phyloP scores from a whole-genome alignment of 2,113 vertebrate species.

The Colistium nudipinnis region DNA sequence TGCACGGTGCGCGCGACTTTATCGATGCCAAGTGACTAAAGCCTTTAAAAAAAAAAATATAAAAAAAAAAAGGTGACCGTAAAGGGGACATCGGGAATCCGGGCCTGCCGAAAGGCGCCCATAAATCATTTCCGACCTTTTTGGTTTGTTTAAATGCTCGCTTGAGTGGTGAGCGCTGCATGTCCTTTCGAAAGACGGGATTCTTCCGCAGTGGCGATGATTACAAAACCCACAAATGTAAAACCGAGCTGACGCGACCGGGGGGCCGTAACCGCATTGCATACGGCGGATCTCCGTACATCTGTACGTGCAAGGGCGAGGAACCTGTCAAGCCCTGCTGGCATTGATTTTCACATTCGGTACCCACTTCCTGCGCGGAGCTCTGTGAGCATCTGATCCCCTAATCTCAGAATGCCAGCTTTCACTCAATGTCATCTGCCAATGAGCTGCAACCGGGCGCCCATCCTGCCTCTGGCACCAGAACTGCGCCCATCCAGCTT shows the following conservation, averaged over 20 bases:
- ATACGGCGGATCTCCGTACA: conserved; percentile 51
- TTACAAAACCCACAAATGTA: conserved; percentile 11
- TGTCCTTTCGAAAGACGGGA: conserved; percentile 28
- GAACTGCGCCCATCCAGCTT: conserved; percentile 75
- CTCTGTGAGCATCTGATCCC: conserved; percentile 76
- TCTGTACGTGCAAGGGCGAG: conserved; percentile 60
- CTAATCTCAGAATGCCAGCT: conserved; percentile 79
- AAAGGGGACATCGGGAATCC: conserved; percentile 58
- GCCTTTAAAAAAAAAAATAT: no score
- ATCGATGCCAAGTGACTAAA: no score
- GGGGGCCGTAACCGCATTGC: conserved; percentile 45
- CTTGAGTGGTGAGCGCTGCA: conserved; percentile 41
- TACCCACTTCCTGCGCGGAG: conserved; percentile 68
- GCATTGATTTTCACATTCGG: conserved; percentile 74
- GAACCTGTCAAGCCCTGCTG: conserved; percentile 56
- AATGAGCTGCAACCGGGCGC: conserved; percentile 79
- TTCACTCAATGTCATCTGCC: conserved; percentile 81
- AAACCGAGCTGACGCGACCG: conserved; percentile 28
- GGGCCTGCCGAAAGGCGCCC: conserved; percentile 49
- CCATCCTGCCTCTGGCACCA: conserved; percentile 78
- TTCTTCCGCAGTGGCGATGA: conserved; percentile 28
- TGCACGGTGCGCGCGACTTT: no score
- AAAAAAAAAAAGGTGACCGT: conserved; percentile 40
- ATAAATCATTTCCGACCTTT: conserved; percentile 49
- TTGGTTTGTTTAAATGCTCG: conserved; percentile 34